A percentile compares a stretch with the other conserved stretches of the same genome.
Conservation (phyloP, 2,888 invertebrate genomes). For the Lagria hirta region DNA sequence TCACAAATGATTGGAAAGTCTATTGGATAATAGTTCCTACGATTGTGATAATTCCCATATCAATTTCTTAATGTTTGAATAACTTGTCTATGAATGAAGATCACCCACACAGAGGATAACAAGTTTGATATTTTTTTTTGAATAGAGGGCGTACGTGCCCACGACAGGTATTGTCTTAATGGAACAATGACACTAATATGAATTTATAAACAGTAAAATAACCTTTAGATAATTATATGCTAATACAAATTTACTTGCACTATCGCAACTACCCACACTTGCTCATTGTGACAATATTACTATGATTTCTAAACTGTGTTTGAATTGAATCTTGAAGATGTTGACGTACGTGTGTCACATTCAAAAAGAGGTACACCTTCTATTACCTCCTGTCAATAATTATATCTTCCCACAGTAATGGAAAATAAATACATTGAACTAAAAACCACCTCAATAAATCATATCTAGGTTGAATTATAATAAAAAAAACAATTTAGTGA, state of each 20-base stretch:
- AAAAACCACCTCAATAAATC: too few relatives aligned
- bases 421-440: too few relatives aligned
- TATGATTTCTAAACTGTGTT: slow-evolving; percentile 12
- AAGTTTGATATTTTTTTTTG: slow-evolving; percentile 21
- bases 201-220: slow-evolving; percentile 37
- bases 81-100: slow-evolving; percentile 23
- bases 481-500: too few relatives aligned
- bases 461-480: too few relatives aligned
- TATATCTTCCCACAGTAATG: too few relatives aligned
- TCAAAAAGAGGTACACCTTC: too few relatives aligned
- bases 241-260: slow-evolving; percentile 33
- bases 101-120: slow-evolving; percentile 22
- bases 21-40: slow-evolving; percentile 12
- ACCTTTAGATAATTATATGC: slow-evolving; percentile 30
- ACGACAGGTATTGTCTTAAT: slow-evolving; percentile 40
- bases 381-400: too few relatives aligned
- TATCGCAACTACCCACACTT: slow-evolving; percentile 28
- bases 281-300: slow-evolving; percentile 26
- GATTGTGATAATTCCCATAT: slow-evolving; percentile 8
- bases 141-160: slow-evolving; percentile 28
- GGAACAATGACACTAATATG: slow-evolving; percentile 41
- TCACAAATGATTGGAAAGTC: slow-evolving; percentile 12
- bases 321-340: slow-evolving; percentile 9
- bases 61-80: slow-evolving; percentile 16
- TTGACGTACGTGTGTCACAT: too few relatives aligned